Evolutionary conservation across 2,113 vertebrate genomes (phyloP), one percentile per base, ranked within the genome.

Genomic region (Galemys pyrenaicus): DNA sequence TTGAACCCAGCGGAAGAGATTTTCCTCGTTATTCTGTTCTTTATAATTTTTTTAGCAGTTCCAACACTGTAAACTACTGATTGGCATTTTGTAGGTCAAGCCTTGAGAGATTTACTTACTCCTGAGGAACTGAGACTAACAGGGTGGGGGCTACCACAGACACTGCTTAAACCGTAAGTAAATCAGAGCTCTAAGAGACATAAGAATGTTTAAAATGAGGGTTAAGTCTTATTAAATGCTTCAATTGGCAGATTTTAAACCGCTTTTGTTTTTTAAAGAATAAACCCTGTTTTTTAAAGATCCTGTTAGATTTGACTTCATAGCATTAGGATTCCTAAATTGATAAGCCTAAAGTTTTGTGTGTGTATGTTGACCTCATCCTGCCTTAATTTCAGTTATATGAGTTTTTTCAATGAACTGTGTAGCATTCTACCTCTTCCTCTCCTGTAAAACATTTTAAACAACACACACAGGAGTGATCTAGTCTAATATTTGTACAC

Each of bases 131-230:
- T 68, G 15, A 73, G 13, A 39, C 15, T 68, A 19, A 2, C 9
- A 19, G 41, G 39, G 37, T 32, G 75, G 64, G 28, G 39, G 62
- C 7, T 32, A 22, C 26, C 15, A 12, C 15, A 73, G 30, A 51
- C 60, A 78, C 20, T 41, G 73, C 39, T 24, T 9, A 6, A 71
- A 17, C 10, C 13, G 24, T n/a, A 77, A 62, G 22, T 7, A 2
- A 65, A 54, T 30, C 32, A 24, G 35, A 82, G 60, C 7, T 30
- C 4, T 28, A 39, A 94, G 12, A 28, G 70, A 64, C 54, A 37
- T 49, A 93, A 68, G 56, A 74, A 92, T 41, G 46, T 77, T 70
- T 32, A 91, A 78, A 93, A 89, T 58, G 6, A 89, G 44, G 28
- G 77, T 46, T 78, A 44, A 54, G 75, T 37, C 39, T 90, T 54